Conservation (phyloP, 1,140 invertebrate species). For the Frieseomelitta varia region DNA sequence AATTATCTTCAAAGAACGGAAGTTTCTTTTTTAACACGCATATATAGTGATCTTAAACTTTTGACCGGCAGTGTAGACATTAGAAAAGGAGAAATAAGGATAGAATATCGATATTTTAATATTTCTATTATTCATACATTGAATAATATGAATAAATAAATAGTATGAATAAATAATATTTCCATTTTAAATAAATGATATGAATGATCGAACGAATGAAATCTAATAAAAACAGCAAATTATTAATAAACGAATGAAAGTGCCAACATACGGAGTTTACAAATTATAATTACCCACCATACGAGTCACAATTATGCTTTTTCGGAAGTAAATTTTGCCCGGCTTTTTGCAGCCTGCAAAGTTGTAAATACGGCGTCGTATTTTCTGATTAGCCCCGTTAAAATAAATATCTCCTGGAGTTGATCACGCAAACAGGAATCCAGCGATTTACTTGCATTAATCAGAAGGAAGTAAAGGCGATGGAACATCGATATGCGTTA, state of each 20-base stretch:
- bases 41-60: too few species aligned
- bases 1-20: too few species aligned
- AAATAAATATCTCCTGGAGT: neutral
- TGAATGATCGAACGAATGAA: too few species aligned
- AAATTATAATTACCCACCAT: neutral
- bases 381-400: neutral
- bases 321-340: neutral
- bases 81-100: too few species aligned
- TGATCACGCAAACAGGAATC: neutral
- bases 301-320: neutral
- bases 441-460: conserved; percentile 17
- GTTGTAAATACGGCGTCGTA: neutral
- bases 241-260: neutral
- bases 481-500: neutral
- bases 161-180: neutral
- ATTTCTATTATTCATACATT: too few species aligned
- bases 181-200: too few species aligned
- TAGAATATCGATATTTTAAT: neutral
- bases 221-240: neutral
- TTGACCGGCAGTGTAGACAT: too few species aligned
- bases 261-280: neutral
- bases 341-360: neutral
- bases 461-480: neutral
- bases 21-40: too few species aligned
- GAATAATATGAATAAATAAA: too few species aligned